Conservation (phyloP, 1,140 invertebrate species). For the Diorhabda sublineata region DNA sequence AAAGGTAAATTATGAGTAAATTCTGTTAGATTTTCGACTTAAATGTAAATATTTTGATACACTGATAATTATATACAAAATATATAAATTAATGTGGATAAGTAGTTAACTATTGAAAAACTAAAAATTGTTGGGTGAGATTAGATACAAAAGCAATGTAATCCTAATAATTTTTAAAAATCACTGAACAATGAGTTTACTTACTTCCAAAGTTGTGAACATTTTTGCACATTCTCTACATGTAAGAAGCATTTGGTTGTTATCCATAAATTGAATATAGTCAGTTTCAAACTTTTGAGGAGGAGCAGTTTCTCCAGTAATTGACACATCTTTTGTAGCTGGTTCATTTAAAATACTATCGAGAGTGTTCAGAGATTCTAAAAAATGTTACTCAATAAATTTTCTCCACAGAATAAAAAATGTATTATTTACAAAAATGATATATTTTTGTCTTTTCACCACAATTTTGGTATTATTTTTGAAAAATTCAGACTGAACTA, state of each 20-base stretch:
- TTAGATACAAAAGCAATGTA: no score
- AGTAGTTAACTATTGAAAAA: no score
- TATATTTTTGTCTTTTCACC: neutral
- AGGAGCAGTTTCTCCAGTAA: constrained; percentile 12
- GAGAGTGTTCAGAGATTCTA: constrained; percentile 30
- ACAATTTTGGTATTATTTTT: no score
- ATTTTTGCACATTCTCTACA: constrained; percentile 42
- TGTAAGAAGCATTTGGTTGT: constrained; percentile 40
- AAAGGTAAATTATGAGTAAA: no score
- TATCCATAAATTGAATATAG: constrained; percentile 41
- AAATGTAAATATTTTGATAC: no score
- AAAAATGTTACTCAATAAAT: constrained; percentile 1
- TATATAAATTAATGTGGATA: no score
- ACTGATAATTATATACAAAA: no score
- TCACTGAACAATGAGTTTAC: neutral
- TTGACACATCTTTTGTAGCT: constrained; percentile 12
- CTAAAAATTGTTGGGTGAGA: no score
- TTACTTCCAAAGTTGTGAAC: constrained; percentile 42
- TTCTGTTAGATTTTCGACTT: no score
- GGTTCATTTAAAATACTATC: constrained; percentile 25
- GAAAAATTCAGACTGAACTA: no score
- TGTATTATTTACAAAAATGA: neutral
- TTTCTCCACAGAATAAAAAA: neutral
- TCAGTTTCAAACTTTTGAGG: constrained; percentile 30
- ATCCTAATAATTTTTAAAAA: no score